Base-by-base conservation (phyloP, 1,140 invertebrate genomes). In the Ceratina calcarata region DNA sequence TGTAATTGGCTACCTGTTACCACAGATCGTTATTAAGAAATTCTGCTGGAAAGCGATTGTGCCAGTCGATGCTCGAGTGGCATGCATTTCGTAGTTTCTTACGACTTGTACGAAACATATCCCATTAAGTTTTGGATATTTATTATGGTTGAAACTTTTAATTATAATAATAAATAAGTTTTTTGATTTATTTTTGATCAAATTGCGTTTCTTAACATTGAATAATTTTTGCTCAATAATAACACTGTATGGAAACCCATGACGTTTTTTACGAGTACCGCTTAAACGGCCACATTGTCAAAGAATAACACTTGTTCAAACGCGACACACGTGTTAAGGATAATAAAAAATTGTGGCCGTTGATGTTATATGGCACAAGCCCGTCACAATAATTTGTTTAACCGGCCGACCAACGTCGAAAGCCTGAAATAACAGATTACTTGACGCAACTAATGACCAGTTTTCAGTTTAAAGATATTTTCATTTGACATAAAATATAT, bases 1-100 rank as follows among this genome's bases (percentile, higher is more conserved):
- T 76, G 53, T 81, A 81, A 81, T 75, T 69, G 71, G 22, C 60
- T 62, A 49, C 55, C 51, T 55, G 64, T 80, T 61, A 32, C 32
- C 62, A 13, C 53, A 22, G 18, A 57, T 45, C 78, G 49, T 60
- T 27, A 53, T 58, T 37, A 53, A 62, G 57, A 68, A 62, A 24
- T 55, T 49, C 45, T n/a, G 57, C 24, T 83, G 24, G 20, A 60
- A 70, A 37, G 53, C 49, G 20, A 55, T 45, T 24, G 16, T 32
- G 62, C 62, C 16, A 22, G 15, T 67, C 20, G 20, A 51, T n/a
- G 15, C 22, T 68, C 49, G 57, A 60, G 6, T 10, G 20, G 57
- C 57, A 60, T 20, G n/a, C 8, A 10, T 45, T 45, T 8, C 37
- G 6, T 45, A 45, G 37, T 2, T 51, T 51, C 16, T 15, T 24